Conservation (phyloP, 2,797 vertebrate species). For the Anguilla obscura region DNA sequence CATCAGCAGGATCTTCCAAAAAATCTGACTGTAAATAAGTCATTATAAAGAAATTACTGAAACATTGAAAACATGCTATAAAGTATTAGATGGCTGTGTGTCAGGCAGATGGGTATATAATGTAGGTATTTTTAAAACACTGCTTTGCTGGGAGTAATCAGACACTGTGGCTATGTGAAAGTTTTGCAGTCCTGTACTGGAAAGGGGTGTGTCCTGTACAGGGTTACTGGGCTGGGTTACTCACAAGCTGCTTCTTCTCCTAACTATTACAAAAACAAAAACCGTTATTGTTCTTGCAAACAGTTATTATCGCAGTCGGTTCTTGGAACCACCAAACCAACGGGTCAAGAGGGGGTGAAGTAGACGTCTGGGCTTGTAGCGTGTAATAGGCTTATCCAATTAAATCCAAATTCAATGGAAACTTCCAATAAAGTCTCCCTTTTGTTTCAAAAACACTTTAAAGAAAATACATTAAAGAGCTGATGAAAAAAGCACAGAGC, state of each 20-base stretch:
- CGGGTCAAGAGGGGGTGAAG: background rate
- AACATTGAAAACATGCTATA: background rate
- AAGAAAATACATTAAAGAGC: background rate
- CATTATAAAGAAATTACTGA: background rate
- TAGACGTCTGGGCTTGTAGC: background rate
- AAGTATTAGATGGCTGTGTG: conserved; percentile 17
- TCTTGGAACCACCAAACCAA: too few relatives aligned
- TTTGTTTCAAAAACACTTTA: background rate
- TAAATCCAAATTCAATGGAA: background rate
- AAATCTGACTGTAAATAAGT: conserved; percentile 28
- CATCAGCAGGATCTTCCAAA: conserved; percentile 13
- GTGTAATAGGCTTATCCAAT: background rate
- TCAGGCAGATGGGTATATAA: conserved; percentile 53
- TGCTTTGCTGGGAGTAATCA: conserved; percentile 24
- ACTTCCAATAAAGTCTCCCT: background rate
- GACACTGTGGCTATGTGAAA: conserved; percentile 32
- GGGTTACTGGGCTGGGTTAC: conserved; percentile 14
- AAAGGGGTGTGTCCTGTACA: conserved; percentile 7
- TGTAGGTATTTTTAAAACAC: conserved; percentile 47
- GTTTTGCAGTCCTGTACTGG: conserved; percentile 35
- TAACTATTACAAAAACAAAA: background rate
- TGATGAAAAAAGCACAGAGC: background rate
- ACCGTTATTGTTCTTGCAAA: background rate
- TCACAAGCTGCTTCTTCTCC: background rate
- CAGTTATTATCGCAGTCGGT: too few relatives aligned